These are phyloP conservation scores for Zaprionus lineosus DNA, from an alignment of 2,888 invertebrate species.

Conservation along the genomic window DNA sequence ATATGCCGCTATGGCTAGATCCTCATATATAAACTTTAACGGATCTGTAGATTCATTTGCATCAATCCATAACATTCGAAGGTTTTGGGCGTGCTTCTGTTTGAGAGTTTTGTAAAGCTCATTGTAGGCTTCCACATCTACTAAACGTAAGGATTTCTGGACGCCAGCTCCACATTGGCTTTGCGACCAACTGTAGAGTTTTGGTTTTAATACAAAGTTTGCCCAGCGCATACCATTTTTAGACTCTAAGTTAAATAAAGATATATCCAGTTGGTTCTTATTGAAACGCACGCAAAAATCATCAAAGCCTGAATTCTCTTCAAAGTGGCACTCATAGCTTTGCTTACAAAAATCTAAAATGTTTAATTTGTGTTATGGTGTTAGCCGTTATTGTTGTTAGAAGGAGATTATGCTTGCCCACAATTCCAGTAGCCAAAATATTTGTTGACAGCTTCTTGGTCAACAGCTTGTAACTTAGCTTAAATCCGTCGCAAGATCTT, in stretches of 20 bases:
- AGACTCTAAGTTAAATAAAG: neutral
- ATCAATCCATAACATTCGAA: conserved; percentile 94
- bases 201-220: conserved; percentile 84
- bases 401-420: conserved; percentile 67
- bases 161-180: conserved; percentile 24
- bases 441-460: conserved; percentile 63
- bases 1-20: conserved; percentile 96
- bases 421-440: conserved; percentile 58
- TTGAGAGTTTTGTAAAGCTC: conserved; percentile 89
- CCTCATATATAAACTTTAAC: conserved; percentile 97
- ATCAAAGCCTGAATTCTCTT: conserved; percentile 36
- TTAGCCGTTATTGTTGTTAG: too few species aligned
- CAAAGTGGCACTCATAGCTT: conserved; percentile 68
- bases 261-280: conserved; percentile 37
- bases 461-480: conserved; percentile 67
- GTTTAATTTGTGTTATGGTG: neutral
- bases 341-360: conserved; percentile 65
- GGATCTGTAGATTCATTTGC: conserved; percentile 96
- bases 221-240: conserved; percentile 63
- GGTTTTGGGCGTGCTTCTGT: conserved; percentile 88
- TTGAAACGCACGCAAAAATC: conserved; percentile 63
- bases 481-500: conserved; percentile 52
- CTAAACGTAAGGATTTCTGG: conserved; percentile 85
- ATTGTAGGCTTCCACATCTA: conserved; percentile 88
- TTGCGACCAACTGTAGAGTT: conserved; percentile 79